phyloP scores from a whole-genome alignment of 2,888 invertebrate genomes.

The Tethea ocularis region DNA sequence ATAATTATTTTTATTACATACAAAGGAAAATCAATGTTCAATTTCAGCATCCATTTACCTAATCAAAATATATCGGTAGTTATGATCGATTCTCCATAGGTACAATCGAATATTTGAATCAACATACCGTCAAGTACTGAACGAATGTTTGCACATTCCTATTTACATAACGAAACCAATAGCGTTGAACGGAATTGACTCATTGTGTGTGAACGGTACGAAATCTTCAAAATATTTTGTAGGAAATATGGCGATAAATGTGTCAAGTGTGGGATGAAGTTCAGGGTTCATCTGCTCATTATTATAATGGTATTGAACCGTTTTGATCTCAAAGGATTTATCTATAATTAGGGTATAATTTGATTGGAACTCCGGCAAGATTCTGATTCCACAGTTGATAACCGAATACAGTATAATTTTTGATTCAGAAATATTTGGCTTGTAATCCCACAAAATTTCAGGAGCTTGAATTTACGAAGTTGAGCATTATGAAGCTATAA shows the following conservation, averaged over 20 bases:
- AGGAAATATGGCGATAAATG: background rate
- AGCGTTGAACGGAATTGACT: constrained; percentile 2
- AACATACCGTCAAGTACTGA: background rate
- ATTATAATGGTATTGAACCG: no score
- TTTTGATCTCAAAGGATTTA: no score
- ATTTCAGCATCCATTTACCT: background rate
- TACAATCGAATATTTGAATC: background rate
- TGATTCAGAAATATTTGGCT: no score
- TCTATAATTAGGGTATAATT: no score
- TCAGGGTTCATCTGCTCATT: background rate
- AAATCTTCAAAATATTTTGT: background rate
- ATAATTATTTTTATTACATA: no score
- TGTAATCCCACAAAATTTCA: no score
- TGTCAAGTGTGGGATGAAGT: background rate
- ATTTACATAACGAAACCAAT: constrained; percentile 3
- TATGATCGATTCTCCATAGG: background rate
- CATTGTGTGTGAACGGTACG: background rate
- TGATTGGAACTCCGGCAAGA: no score
- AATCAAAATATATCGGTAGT: background rate
- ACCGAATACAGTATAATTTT: no score
- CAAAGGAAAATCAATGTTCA: no score
- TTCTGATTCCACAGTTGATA: no score
- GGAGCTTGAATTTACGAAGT: no score
- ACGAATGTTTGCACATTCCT: background rate
- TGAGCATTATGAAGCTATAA: no score